Evolutionary conservation across 2,797 vertebrate species (phyloP), one percentile per base, ranked within the genome.

Genomic region (Hybognathus amarus): DNA sequence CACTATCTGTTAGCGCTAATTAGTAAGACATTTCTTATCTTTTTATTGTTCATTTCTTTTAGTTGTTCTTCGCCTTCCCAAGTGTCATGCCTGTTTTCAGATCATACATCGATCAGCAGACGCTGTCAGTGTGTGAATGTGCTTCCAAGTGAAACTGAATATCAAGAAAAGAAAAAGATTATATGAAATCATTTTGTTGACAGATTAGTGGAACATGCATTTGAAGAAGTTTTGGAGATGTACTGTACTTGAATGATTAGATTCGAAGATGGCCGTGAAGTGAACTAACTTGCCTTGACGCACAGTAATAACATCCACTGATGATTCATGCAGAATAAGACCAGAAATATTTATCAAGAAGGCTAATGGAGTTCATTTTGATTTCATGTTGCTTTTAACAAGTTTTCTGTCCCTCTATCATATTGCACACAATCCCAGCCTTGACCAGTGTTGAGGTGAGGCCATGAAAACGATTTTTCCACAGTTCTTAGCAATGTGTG

Each of bases 401-500:
- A 36, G 15, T 61, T 50, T 52, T 74, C 42, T n/a, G 33, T 9
- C 42, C 11, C 33, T 1, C 5, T 45, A 27, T 38, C 5, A 22
- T 38, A 81, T 24, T 61, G 33, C 36, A 68, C 11, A 42, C 20
- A 52, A 54, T 47, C 36, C 33, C 18, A 52, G 24, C 52, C 67
- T 45, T 75, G 76, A 67, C 68, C 45, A 11, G 47, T 30, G 59
- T 59, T 36, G 27, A 82, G 63, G 68, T 52, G 45, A 73, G n/a
- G 54, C 30, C 77, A 74, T 52, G 70, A 30, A 47, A 68, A 52
- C 68, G 24, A 33, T 73, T 80, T 79, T 76, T 75, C 52, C 33
- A 54, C 77, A 40, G 38, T 79, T 83, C 47, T 83, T 75, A 76
- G 71, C 56, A 22, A 56, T 76, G 50, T 68, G 64, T 79, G 47